Evolutionary conservation across 2,888 invertebrate species (phyloP).

Genomic region (Beris chalybata): DNA sequence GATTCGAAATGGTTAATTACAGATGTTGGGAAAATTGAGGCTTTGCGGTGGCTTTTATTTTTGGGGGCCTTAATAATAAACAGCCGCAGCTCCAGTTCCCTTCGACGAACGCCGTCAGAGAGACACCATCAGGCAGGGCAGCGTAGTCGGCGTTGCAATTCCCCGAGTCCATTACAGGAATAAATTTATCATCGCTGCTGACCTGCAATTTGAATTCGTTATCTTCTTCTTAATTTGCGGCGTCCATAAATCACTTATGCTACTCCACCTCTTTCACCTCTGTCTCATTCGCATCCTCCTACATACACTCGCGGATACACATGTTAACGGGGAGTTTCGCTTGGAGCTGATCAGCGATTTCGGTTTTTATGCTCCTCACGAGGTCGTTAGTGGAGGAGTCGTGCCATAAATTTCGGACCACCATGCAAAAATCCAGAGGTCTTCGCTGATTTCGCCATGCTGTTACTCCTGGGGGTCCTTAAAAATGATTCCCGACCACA

Average conservation of each 20-base stretch:
- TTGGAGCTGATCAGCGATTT: conserved; percentile 1
- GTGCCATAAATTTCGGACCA: conserved; percentile 32
- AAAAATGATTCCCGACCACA: too few relatives aligned
- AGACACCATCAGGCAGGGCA: too few relatives aligned
- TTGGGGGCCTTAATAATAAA: too few relatives aligned
- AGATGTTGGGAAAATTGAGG: conserved; percentile 6
- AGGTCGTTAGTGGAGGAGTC: conserved; percentile 19
- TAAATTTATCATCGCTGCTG: conserved; percentile 30
- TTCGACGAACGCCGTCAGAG: too few relatives aligned
- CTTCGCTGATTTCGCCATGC: conserved; percentile 21
- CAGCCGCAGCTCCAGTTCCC: too few relatives aligned
- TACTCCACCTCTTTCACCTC: conserved; percentile 19
- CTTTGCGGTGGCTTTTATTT: background rate
- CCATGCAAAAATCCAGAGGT: conserved; percentile 30
- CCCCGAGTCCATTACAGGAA: background rate
- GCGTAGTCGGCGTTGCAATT: background rate
- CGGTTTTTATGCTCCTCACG: conserved; percentile 8
- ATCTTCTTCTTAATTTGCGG: conserved; percentile 30
- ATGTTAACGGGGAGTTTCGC: conserved; percentile 6
- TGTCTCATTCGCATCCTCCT: background rate
- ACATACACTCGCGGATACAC: background rate
- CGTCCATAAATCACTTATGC: conserved; percentile 28
- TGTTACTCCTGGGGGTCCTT: conserved; percentile 15
- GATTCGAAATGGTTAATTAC: conserved; percentile 18
- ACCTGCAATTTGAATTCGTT: conserved; percentile 33